Evolutionary conservation across 2,888 invertebrate species (phyloP).

Genomic region (Plagodis dolabraria): DNA sequence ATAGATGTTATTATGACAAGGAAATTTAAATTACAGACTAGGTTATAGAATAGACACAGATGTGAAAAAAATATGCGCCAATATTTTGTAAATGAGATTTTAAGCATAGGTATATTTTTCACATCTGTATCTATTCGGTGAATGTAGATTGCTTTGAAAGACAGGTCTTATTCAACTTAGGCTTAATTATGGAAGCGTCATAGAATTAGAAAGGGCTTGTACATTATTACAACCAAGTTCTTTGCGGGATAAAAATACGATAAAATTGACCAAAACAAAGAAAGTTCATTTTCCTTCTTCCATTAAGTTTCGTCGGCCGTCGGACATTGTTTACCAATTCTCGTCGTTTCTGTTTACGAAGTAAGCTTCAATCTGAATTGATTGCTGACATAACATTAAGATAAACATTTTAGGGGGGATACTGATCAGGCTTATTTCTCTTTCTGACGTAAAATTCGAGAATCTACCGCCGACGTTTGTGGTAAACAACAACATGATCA

Average conservation of each 20-base stretch:
- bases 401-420: constrained; percentile 19
- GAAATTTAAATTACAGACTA: too few species aligned
- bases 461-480: neutral
- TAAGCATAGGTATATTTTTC: too few species aligned
- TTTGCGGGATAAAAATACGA: neutral
- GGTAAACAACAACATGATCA: constrained; percentile 1
- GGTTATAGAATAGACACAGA: too few species aligned
- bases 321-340: constrained; percentile 19
- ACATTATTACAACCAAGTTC: neutral
- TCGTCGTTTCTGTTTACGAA: constrained; percentile 18
- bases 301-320: constrained; percentile 2
- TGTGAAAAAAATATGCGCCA: too few species aligned
- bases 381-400: constrained; percentile 23
- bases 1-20: too few species aligned
- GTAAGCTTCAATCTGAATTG: constrained; percentile 15
- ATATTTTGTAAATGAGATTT: too few species aligned
- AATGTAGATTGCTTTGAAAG: too few species aligned
- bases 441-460: constrained; percentile 1
- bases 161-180: too few species aligned
- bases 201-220: neutral
- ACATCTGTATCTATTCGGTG: too few species aligned
- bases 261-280: neutral
- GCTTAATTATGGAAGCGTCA: neutral
- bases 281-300: constrained; percentile 2
- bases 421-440: constrained; percentile 3